Evolutionary conservation across 2,113 vertebrate species (phyloP), one percentile per base, ranked within the genome.

Genomic region (Syngnathus floridae): DNA sequence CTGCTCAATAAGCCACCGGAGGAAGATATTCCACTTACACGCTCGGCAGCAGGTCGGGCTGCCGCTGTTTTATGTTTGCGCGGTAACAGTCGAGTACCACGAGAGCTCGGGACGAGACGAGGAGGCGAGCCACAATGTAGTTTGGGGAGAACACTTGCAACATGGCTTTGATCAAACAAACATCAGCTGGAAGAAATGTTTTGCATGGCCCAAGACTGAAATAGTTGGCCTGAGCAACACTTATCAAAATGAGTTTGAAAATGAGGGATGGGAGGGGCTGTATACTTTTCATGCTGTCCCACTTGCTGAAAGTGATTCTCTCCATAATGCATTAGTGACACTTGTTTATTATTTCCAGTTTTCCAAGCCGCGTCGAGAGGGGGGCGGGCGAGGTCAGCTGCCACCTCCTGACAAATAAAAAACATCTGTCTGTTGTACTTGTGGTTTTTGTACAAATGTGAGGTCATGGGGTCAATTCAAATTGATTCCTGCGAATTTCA

Each of bases 271-370:
- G 26, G 19, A 9, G 31, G 54, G 22, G 52, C 14, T 2, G 43
- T 71, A 40, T 75, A 78, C 22, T 59, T 84, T 84, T 89, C 82
- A 88, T 84, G 84, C 82, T 82, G 84, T 86, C 85, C 88, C 88
- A 87, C 83, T 86, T 87, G 89, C 87, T 83, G 87, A 85, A 87
- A 89, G 83, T 88, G 86, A 84, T 90, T 88, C 88, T 80, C 81
- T 91, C 84, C 89, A 90, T 91, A 90, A 91, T 89, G 82, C 84
- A 90, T 91, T 80, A 86, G 81, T 88, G 83, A 31, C 70, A 66
- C 87, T 88, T 88, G 90, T 90, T 89, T 90, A 89, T 90, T 89
- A 90, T 91, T 90, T 91, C 88, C 88, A 88, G 89, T 31, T 91
- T 90, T 90, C 90, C 89, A 89, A 77, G 84, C 76, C 79, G 82